phyloP scores from a whole-genome alignment of 2,888 invertebrate species.

The Lacanobia wlatinum region DNA sequence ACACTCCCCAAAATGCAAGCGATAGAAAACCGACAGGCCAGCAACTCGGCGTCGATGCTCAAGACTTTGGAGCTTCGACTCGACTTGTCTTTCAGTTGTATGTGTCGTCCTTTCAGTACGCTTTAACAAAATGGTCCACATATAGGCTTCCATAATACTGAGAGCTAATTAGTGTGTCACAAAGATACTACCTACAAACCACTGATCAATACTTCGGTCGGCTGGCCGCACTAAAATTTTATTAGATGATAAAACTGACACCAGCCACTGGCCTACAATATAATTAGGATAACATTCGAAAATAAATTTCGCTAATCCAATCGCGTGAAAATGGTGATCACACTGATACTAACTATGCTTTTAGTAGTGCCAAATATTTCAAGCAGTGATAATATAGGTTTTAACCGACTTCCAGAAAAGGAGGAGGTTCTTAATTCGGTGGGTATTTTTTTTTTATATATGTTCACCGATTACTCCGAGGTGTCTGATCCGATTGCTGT shows the following conservation, averaged over 20 bases:
- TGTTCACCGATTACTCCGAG: too few species aligned
- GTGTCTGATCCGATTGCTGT: too few species aligned
- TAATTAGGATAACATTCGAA: background rate
- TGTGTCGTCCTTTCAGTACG: too few species aligned
- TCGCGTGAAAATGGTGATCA: background rate
- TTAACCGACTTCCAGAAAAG: too few species aligned
- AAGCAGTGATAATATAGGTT: too few species aligned
- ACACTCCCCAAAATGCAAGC: too few species aligned
- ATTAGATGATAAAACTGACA: slow-evolving; percentile 12
- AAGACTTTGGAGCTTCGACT: too few species aligned
- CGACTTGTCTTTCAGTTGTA: too few species aligned
- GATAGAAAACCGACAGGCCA: too few species aligned
- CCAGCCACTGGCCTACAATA: background rate
- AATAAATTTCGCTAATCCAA: background rate
- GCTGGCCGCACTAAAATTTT: slow-evolving; percentile 4
- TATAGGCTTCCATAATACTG: background rate
- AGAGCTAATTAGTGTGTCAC: slow-evolving; percentile 9
- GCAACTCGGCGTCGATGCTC: too few species aligned
- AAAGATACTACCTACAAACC: slow-evolving; percentile 8
- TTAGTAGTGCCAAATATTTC: background rate
- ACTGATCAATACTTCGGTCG: background rate
- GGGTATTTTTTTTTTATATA: too few species aligned
- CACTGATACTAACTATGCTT: background rate
- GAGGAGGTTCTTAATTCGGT: too few species aligned
- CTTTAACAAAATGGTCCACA: background rate